Percentiles rank a stretch among this genome's conserved stretches.
Conservation (phyloP, 2,113 vertebrate genomes). For the Ochotona curzoniae region DNA sequence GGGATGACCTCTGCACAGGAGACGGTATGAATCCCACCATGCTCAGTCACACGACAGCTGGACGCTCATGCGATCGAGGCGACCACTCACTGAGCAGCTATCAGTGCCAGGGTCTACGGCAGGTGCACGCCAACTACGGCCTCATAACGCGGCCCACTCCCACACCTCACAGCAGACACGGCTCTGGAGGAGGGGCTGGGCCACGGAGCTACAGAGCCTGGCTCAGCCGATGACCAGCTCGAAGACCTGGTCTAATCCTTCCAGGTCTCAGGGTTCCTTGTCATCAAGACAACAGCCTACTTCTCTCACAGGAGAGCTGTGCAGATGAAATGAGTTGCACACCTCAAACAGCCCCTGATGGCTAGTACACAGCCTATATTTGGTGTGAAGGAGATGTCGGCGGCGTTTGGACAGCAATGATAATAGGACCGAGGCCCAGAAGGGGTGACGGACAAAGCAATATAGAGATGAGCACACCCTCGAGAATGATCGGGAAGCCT, state of each 20-base stretch:
- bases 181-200: background rate
- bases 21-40: background rate
- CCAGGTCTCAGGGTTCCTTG: background rate
- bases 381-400: background rate
- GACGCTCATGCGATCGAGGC: background rate
- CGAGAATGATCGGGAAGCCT: background rate
- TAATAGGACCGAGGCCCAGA: background rate
- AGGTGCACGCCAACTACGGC: background rate
- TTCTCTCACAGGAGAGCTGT: background rate
- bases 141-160: background rate
- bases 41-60: background rate
- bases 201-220: background rate
- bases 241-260: background rate
- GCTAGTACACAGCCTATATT: background rate
- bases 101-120: background rate
- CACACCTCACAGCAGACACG: background rate
- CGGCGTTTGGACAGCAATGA: background rate
- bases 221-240: background rate
- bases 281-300: background rate
- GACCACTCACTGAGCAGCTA: background rate
- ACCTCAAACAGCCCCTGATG: background rate
- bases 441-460: background rate
- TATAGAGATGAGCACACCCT: background rate
- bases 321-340: background rate
- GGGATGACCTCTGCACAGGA: slow-evolving; percentile 55